Conservation (phyloP, 2,113 vertebrate genomes). For the Mystacornis crossleyi region DNA sequence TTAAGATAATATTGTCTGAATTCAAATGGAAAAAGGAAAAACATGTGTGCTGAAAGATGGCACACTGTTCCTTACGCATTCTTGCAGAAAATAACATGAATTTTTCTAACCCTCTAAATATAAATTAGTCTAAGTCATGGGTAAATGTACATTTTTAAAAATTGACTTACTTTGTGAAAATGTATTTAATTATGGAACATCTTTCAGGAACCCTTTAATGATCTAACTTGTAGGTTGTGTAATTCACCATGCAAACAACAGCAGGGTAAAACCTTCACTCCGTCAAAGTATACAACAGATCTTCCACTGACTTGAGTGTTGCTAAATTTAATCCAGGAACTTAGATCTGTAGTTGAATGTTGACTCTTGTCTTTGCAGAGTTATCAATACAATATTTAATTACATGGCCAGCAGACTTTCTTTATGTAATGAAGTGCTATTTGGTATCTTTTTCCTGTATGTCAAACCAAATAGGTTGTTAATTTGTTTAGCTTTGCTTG, state of each 20-base stretch:
- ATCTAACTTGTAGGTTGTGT: not conserved
- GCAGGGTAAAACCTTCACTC: not conserved
- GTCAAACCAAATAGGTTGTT: not conserved
- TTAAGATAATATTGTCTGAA: constrained; percentile 3
- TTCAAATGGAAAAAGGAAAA: constrained; percentile 17
- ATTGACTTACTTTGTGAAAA: not conserved
- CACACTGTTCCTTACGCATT: not conserved
- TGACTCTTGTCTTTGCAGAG: not conserved
- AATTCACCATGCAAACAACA: not conserved
- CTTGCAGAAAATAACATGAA: not conserved
- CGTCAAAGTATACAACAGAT: not conserved
- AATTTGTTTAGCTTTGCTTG: not conserved
- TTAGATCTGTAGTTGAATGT: not conserved
- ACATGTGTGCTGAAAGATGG: not conserved
- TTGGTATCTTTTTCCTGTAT: not conserved
- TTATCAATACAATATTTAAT: not conserved
- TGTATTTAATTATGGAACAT: not conserved
- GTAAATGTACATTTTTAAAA: not conserved
- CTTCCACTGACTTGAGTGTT: not conserved
- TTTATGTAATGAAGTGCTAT: not conserved
- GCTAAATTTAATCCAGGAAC: not conserved
- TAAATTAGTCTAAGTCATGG: not conserved
- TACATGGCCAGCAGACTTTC: not conserved
- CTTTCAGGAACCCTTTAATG: not conserved
- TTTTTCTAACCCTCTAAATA: not conserved